Evolutionary conservation across 2,797 vertebrate genomes (phyloP).

Genomic region (Karalla daura): DNA sequence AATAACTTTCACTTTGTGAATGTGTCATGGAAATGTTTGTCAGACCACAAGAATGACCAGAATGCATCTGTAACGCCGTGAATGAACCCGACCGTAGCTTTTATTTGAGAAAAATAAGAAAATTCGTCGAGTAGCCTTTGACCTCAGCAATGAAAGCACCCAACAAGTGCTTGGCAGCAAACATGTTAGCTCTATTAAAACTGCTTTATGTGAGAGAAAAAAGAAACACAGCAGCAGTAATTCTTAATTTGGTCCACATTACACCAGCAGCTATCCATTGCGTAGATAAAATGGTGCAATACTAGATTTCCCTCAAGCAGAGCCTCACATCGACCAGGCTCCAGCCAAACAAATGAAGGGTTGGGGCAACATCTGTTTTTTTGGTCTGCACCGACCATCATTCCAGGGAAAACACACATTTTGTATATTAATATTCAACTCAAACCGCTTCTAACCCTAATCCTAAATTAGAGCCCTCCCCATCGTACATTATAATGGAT

Average conservation of each 20-base stretch:
- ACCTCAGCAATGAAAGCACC: background rate
- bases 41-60: background rate
- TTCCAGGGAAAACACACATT: slow-evolving; percentile 22
- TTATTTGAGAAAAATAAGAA: background rate
- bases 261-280: background rate
- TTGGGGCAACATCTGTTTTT: slow-evolving; percentile 29
- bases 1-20: background rate
- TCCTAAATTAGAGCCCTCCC: slow-evolving; percentile 23
- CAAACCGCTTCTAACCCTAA: slow-evolving; percentile 42
- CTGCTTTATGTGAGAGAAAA: background rate
- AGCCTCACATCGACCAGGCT: background rate
- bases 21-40: background rate
- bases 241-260: background rate
- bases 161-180: background rate
- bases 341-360: slow-evolving; percentile 2
- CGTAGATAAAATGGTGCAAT: slow-evolving; percentile 8
- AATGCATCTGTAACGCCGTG: background rate
- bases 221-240: background rate
- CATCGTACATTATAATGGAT: slow-evolving; percentile 36
- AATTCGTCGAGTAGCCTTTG: background rate
- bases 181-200: background rate
- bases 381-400: background rate
- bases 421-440: slow-evolving; percentile 33
- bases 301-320: slow-evolving; percentile 12
- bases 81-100: background rate